These are phyloP conservation scores for Cacatua alba DNA, from an alignment of 2,113 vertebrate genomes.

Conservation along the genomic window DNA sequence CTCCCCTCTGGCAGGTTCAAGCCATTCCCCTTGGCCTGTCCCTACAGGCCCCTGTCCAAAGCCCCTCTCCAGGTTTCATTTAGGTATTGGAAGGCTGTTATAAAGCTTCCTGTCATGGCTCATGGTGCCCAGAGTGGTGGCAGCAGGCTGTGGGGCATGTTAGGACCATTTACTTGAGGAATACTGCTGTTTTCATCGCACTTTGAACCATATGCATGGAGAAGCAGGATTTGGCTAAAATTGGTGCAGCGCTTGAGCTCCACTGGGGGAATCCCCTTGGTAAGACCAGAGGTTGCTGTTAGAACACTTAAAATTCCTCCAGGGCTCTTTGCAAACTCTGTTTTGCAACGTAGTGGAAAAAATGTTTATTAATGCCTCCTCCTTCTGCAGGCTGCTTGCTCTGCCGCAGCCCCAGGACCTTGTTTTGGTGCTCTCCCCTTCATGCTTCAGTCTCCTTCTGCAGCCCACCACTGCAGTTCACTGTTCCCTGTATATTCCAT, in stretches of 20 bases:
- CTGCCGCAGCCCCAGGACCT: background rate
- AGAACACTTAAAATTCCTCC: background rate
- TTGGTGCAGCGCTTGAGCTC: background rate
- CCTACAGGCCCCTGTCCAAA: background rate
- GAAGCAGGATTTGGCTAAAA: background rate
- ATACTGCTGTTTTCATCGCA: background rate
- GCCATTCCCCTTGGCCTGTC: background rate
- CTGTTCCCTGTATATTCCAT: background rate
- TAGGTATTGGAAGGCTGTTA: background rate
- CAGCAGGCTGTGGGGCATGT: background rate
- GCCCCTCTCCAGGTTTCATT: background rate
- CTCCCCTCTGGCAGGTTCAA: background rate
- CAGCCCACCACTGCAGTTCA: background rate
- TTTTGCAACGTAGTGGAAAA: background rate
- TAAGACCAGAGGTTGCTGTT: background rate
- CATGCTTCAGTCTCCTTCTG: background rate
- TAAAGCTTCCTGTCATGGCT: background rate
- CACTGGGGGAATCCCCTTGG: background rate
- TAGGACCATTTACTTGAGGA: background rate
- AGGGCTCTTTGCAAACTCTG: background rate
- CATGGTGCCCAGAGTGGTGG: accelerated
- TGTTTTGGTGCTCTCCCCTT: background rate
- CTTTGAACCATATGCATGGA: background rate
- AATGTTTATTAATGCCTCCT: background rate
- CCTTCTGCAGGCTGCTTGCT: background rate